phyloP scores from a whole-genome alignment of 2,113 vertebrate species.

The Pangasianodon hypophthalmus region DNA sequence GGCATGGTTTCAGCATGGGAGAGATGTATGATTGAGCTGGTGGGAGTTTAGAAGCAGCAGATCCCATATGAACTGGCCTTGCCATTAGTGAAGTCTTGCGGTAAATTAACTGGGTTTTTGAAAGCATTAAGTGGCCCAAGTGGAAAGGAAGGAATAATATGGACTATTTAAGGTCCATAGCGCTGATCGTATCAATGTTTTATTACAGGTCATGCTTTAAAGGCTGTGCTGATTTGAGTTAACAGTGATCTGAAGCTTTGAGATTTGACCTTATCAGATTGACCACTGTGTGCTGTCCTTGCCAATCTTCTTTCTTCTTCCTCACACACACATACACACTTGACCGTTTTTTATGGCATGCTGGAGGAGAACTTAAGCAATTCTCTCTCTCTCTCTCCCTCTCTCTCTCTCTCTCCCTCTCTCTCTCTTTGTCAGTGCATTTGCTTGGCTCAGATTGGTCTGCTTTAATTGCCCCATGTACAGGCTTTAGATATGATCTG shows the following conservation, averaged over 20 bases:
- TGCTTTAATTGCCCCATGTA: slow-evolving; percentile 47
- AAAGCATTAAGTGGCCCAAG: slow-evolving; percentile 36
- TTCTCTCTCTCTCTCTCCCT: background rate
- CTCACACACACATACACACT: background rate
- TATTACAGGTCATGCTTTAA: background rate
- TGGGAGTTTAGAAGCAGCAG: slow-evolving; percentile 33
- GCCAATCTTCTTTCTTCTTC: slow-evolving; percentile 23
- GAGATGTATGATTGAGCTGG: slow-evolving; percentile 36
- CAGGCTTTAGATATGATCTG: slow-evolving; percentile 51
- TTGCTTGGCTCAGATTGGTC: slow-evolving; percentile 30
- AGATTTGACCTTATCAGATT: slow-evolving; percentile 22
- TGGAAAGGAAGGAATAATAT: slow-evolving; percentile 36
- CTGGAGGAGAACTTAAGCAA: slow-evolving; percentile 9
- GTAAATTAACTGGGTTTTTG: slow-evolving; percentile 53
- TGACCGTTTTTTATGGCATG: background rate
- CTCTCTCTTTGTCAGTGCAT: slow-evolving; percentile 12
- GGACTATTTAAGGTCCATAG: background rate
- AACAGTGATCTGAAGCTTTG: slow-evolving; percentile 34
- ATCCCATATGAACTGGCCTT: slow-evolving; percentile 35
- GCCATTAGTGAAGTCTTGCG: slow-evolving; percentile 58
- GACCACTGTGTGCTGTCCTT: background rate
- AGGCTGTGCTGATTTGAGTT: slow-evolving; percentile 9
- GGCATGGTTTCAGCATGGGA: slow-evolving; percentile 3
- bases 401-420: background rate
- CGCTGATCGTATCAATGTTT: slow-evolving; percentile 15